Evolutionary conservation across 2,113 vertebrate genomes (phyloP).

Genomic region (Poeciliopsis retropinna): DNA sequence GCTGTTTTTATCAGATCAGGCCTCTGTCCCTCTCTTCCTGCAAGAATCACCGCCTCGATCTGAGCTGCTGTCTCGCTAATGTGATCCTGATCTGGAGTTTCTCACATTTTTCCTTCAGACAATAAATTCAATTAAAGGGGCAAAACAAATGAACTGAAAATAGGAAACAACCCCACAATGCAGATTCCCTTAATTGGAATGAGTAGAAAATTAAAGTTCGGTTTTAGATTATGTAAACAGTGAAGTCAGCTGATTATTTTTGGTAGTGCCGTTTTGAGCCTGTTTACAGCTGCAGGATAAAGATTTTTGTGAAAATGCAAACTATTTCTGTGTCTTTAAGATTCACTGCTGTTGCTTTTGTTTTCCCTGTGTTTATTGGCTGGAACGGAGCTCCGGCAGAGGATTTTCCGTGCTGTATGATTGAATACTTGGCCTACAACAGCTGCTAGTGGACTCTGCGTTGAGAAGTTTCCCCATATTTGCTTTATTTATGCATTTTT

Average conservation of each 20-base stretch:
- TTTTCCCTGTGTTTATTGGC: not conserved
- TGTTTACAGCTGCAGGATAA: not conserved
- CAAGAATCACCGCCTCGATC: not conserved
- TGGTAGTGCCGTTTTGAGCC: not conserved
- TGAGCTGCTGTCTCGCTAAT: not conserved
- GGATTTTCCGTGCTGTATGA: not conserved
- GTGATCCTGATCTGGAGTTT: not conserved
- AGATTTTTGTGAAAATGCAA: not conserved
- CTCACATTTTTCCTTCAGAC: not conserved
- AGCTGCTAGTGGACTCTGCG: not conserved
- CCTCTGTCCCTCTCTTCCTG: not conserved
- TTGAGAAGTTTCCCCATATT: not conserved
- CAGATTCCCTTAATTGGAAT: not conserved
- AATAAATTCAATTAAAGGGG: not conserved
- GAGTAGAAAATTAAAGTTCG: not conserved
- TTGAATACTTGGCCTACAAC: not conserved
- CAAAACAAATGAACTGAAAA: not conserved
- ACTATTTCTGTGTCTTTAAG: not conserved
- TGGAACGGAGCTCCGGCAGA: not conserved
- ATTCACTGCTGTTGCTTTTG: not conserved
- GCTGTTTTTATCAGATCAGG: constrained; percentile 30
- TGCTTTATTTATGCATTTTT: not conserved
- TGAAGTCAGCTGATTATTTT: not conserved
- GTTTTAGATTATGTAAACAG: too few relatives aligned
- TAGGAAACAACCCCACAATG: not conserved